phyloP scores from a whole-genome alignment of 2,888 invertebrate genomes.

The Dasysyrphus tricinctus region DNA sequence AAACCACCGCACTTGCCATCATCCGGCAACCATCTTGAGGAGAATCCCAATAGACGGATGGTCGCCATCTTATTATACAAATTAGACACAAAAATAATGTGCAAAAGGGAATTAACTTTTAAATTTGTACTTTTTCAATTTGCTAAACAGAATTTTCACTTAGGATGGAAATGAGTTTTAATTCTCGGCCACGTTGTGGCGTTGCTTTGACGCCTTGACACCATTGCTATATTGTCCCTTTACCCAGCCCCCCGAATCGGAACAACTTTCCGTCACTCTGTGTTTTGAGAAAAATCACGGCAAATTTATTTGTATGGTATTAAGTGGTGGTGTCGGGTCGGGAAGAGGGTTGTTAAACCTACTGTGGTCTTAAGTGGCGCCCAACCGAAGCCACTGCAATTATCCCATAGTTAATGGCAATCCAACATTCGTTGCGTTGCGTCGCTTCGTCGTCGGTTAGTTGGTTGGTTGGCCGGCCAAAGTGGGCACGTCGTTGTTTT shows the following conservation, averaged over 20 bases:
- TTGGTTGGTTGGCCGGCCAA: neutral
- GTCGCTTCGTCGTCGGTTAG: constrained; percentile 14
- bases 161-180: constrained; percentile 72
- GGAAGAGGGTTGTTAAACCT: constrained; percentile 15
- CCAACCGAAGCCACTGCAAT: constrained; percentile 56
- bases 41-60: constrained; percentile 69
- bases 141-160: constrained; percentile 72
- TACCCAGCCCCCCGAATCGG: neutral
- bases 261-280: constrained; percentile 2
- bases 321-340: constrained; percentile 23
- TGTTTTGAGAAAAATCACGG: constrained; percentile 62
- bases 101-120: constrained; percentile 72
- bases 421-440: constrained; percentile 46
- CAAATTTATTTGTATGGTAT: constrained; percentile 69
- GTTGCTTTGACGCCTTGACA: constrained; percentile 28
- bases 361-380: constrained; percentile 32
- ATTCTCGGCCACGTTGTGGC: constrained; percentile 37
- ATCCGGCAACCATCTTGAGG: constrained; percentile 31
- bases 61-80: constrained; percentile 71
- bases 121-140: constrained; percentile 75
- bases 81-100: constrained; percentile 75
- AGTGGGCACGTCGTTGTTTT: constrained; percentile 1
- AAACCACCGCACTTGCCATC: neutral
- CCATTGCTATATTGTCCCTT: neutral
- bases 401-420: constrained; percentile 71